These are phyloP conservation scores for Helicoverpa armigera DNA, from an alignment of 1,140 invertebrate genomes.

Conservation along the genomic window DNA sequence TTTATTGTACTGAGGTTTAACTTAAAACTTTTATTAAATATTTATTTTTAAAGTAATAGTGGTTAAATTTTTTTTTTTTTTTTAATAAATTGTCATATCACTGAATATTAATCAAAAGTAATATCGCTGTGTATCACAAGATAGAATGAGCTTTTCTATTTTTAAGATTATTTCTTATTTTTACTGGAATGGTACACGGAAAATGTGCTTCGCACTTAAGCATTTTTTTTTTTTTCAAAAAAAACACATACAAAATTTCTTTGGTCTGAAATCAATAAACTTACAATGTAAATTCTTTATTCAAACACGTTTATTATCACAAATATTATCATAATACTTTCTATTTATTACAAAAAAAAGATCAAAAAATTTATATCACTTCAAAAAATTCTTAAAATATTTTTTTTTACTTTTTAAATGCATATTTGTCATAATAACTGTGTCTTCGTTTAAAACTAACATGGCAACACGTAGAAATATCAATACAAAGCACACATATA, in stretches of 20 bases:
- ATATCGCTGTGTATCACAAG: conserved; percentile 25
- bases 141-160: conserved; percentile 6
- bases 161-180: background rate
- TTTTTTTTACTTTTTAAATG: background rate
- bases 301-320: conserved; percentile 5
- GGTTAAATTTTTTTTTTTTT: too few relatives aligned
- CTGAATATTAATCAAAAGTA: conserved; percentile 5
- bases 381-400: background rate
- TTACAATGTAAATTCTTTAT: conserved; percentile 8
- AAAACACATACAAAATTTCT: conserved; percentile 35
- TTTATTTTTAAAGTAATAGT: too few relatives aligned
- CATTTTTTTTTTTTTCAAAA: background rate
- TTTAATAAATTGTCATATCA: background rate
- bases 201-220: background rate
- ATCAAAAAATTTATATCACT: background rate
- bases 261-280: conserved; percentile 33
- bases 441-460: conserved; percentile 6
- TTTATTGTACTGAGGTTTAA: too few relatives aligned
- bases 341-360: background rate
- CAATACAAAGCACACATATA: background rate
- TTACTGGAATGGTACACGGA: conserved; percentile 26
- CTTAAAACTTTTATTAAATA: too few relatives aligned
- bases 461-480: conserved; percentile 29
- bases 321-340: conserved; percentile 11
- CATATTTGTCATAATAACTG: conserved; percentile 24